Conservation (phyloP, 2,113 vertebrate genomes). For the Sorex fumeus region DNA sequence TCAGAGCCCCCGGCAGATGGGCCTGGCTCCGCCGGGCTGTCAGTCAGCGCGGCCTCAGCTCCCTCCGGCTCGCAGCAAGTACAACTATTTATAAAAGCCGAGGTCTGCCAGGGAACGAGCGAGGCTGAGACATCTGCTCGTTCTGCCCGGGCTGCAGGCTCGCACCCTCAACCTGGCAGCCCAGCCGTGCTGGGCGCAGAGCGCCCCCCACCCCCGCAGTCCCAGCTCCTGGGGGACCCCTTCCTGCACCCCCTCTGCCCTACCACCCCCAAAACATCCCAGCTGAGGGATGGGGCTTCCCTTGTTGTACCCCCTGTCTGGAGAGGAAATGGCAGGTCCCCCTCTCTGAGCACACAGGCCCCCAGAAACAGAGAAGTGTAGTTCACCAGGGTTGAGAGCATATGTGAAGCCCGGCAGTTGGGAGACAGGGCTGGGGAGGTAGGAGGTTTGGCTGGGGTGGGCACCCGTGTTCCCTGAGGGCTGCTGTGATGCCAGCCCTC, state of each 20-base stretch:
- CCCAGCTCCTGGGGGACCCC: background rate
- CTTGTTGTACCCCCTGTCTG: no score
- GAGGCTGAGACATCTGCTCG: slow-evolving; percentile 73
- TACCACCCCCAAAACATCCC: background rate
- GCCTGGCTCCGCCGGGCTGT: slow-evolving; percentile 57
- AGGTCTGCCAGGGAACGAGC: slow-evolving; percentile 67
- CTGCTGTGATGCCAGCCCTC: background rate
- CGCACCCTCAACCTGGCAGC: background rate
- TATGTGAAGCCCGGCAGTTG: no score
- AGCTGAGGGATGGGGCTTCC: background rate
- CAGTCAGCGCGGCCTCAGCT: slow-evolving; percentile 58
- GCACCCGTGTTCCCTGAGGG: background rate
- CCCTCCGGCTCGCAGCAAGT: slow-evolving; percentile 61
- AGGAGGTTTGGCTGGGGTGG: rapidly evolving
- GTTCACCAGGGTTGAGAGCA: no score
- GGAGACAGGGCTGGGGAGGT: background rate
- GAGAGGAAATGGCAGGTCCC: background rate
- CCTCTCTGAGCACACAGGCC: background rate
- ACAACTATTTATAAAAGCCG: slow-evolving; percentile 80
- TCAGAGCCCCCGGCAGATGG: slow-evolving; percentile 66
- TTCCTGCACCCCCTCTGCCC: background rate
- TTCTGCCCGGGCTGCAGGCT: background rate
- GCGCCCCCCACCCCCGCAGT: background rate
- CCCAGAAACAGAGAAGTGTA: background rate
- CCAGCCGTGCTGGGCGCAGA: background rate